Evolutionary conservation across 2,113 vertebrate species (phyloP), one percentile per base, ranked within the genome.

Genomic region (Nematolebias whitei): DNA sequence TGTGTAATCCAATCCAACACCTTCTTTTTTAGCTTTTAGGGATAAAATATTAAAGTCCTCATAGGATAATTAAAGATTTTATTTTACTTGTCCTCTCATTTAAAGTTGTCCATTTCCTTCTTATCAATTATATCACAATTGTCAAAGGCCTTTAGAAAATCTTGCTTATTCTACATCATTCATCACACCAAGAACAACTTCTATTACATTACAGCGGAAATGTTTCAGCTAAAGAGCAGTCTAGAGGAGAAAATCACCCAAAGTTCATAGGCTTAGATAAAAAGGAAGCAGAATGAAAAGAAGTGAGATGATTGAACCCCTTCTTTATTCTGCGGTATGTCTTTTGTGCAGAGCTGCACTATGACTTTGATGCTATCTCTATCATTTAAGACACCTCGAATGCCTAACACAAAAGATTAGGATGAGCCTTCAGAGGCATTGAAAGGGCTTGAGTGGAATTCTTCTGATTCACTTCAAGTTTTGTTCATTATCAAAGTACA

Each of bases 301-400:
- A 78, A 76, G 51, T 74, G 80, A 82, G 83, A 84, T 79, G 85
- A 89, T 78, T 87, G 83, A 85, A 87, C 88, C 87, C 63, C 61
- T 78, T 8, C 78, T 88, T 89, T 91, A 79, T 91, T 82, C 84
- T 52, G 4, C 41, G 59, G 76, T 43, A 68, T 76, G 84, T 78
- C 80, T 68, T 87, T 89, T 91, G 90, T 89, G 76, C 74, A 51
- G 35, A 74, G 68, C 81, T 73, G 76, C 75, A 57, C 69, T 71
- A 74, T 85, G 74, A 78, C 88, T 90, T 88, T 75, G 86, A 92
- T 90, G 78, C 65, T 85, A 89, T 89, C 86, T 58, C 78, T 76
- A 78, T 88, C 86, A 76, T 83, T 69, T 18, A 49, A 82, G 79
- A 70, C 15, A 47, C 86, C 78, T 63, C 22, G 61, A 62, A 65